Evolutionary conservation across 2,797 vertebrate genomes (phyloP).

Genomic region (Crypturellus tataupa): DNA sequence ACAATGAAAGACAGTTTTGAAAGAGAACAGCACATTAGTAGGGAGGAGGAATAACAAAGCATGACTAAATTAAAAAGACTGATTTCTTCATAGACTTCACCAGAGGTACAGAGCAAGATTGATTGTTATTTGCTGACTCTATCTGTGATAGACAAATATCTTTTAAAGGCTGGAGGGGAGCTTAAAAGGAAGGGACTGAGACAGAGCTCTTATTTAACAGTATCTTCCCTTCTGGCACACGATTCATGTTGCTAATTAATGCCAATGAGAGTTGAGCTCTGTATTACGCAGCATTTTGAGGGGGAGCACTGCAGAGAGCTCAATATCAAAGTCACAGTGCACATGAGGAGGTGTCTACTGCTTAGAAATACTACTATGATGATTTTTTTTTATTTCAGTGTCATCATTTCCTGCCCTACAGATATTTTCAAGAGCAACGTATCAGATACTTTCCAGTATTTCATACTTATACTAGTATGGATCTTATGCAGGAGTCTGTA

Average conservation of each 20-base stretch:
- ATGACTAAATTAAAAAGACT: background rate
- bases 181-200: constrained; percentile 46
- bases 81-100: constrained; percentile 8
- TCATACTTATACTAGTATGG: background rate
- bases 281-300: background rate
- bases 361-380: background rate
- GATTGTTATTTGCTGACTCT: constrained; percentile 7
- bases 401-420: background rate
- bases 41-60: background rate
- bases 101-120: background rate
- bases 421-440: background rate
- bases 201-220: constrained; percentile 33
- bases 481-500: background rate
- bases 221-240: constrained; percentile 17
- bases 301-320: background rate
- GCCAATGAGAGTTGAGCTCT: constrained; percentile 30
- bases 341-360: background rate
- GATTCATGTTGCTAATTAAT: constrained; percentile 54
- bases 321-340: background rate
- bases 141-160: background rate
- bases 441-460: background rate
- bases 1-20: constrained; percentile 1
- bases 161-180: constrained; percentile 32
- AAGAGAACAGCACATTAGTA: constrained; percentile 29
- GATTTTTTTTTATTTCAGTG: background rate